phyloP scores from a whole-genome alignment of 2,888 invertebrate genomes.

The Philaethria dido region DNA sequence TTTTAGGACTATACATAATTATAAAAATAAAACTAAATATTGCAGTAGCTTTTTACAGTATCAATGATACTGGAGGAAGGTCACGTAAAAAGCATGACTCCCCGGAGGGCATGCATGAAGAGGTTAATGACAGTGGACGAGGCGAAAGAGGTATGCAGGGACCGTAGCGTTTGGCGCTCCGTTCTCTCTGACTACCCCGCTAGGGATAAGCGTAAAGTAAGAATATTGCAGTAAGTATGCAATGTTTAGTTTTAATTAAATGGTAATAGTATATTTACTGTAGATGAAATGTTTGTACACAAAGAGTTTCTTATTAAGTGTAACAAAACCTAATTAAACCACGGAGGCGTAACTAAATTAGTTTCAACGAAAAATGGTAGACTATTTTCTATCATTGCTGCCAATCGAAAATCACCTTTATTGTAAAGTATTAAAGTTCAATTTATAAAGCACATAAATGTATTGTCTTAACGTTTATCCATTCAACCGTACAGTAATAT shows the following conservation, averaged over 20 bases:
- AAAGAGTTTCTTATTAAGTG: constrained; percentile 20
- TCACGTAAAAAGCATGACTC: no score
- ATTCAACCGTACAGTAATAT: constrained; percentile 28
- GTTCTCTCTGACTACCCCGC: no score
- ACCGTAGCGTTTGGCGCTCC: no score
- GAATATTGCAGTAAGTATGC: neutral
- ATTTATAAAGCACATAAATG: neutral
- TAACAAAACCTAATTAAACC: constrained; percentile 22
- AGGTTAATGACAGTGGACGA: no score
- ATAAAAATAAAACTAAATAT: no score
- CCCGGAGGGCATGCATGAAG: no score
- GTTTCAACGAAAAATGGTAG: constrained; percentile 17
- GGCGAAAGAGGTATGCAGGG: no score
- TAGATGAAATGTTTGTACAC: neutral
- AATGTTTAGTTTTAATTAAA: no score
- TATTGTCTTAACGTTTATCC: constrained; percentile 13
- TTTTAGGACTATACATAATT: no score
- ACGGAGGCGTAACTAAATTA: constrained; percentile 23
- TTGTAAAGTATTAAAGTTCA: neutral
- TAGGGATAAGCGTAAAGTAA: no score
- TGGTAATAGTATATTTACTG: neutral
- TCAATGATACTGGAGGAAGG: no score
- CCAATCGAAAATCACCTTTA: neutral
- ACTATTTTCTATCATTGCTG: constrained; percentile 24
- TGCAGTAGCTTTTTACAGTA: no score